Evolutionary conservation across 1,140 invertebrate genomes (phyloP).

Genomic region (Solenopsis invicta): DNA sequence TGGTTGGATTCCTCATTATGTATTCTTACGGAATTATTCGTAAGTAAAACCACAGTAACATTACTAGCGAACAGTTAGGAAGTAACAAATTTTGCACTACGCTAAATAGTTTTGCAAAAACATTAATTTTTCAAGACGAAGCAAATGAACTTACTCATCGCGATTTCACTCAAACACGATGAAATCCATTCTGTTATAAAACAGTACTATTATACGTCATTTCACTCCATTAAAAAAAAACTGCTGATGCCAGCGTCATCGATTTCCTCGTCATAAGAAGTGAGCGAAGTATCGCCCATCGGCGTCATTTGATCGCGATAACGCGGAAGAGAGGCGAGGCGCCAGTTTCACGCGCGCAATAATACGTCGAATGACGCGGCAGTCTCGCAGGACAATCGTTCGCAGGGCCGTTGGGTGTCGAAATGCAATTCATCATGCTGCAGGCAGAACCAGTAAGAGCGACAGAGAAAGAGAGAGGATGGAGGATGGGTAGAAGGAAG

Average conservation of each 20-base stretch:
- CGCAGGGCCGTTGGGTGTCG: constrained; percentile 76
- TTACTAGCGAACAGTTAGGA: too few species aligned
- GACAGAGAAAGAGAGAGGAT: not conserved
- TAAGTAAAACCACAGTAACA: too few species aligned
- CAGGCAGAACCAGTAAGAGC: not conserved
- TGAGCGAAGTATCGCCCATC: constrained; percentile 37
- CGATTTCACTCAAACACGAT: not conserved
- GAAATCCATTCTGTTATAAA: constrained; percentile 16
- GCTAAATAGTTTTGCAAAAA: not conserved
- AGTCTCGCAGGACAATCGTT: constrained; percentile 75
- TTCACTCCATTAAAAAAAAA: constrained; percentile 17
- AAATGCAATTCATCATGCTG: constrained; percentile 83
- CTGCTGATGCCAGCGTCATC: constrained; percentile 21
- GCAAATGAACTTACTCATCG: not conserved
- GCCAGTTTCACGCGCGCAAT: constrained; percentile 67
- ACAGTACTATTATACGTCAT: not conserved
- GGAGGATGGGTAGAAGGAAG: not conserved
- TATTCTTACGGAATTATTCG: too few species aligned
- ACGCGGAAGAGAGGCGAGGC: constrained; percentile 37
- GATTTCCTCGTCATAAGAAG: constrained; percentile 4
- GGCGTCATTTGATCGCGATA: constrained; percentile 52
- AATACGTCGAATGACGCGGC: constrained; percentile 79
- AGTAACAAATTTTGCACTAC: too few species aligned
- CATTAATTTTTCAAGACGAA: not conserved
- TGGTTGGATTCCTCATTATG: too few species aligned